These are phyloP conservation scores for Platyrinchus mystaceus DNA, from an alignment of 2,797 vertebrate species.

Conservation along the genomic window DNA sequence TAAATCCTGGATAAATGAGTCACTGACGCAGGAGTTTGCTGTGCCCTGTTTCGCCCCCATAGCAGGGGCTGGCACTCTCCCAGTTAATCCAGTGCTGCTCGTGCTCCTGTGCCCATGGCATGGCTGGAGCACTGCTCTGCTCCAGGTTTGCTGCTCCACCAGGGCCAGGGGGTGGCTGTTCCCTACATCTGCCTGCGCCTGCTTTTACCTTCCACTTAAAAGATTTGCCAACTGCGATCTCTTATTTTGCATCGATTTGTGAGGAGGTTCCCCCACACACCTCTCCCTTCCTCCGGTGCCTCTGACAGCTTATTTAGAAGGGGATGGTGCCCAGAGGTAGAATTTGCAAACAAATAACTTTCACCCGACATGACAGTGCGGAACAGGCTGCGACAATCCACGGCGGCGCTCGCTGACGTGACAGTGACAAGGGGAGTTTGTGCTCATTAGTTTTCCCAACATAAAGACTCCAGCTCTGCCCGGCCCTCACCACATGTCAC, in stretches of 20 bases:
- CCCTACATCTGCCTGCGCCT: fast-evolving
- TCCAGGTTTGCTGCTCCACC: not conserved
- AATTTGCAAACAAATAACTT: slow-evolving; percentile 31
- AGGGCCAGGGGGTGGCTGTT: not conserved
- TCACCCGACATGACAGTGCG: not conserved
- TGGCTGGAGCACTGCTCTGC: not conserved
- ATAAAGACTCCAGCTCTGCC: not conserved
- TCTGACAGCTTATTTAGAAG: not conserved
- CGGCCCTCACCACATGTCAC: not conserved
- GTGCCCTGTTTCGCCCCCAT: not conserved
- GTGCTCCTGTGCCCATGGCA: not conserved
- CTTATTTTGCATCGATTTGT: not conserved
- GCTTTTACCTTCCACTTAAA: not conserved
- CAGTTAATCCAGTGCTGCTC: fast-evolving
- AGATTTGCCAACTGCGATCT: not conserved
- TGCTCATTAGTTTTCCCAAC: not conserved
- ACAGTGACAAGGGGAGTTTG: not conserved
- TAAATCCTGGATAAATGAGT: not conserved
- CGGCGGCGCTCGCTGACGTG: not conserved
- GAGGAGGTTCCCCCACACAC: not conserved
- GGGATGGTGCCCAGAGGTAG: not conserved
- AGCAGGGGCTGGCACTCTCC: not conserved
- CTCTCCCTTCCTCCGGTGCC: not conserved
- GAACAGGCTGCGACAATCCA: not conserved
- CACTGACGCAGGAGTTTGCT: not conserved